Percentiles rank a stretch among this genome's conserved stretches.
phyloP scores from a whole-genome alignment of 2,888 invertebrate genomes.

The Arrhopalites spinosus region DNA sequence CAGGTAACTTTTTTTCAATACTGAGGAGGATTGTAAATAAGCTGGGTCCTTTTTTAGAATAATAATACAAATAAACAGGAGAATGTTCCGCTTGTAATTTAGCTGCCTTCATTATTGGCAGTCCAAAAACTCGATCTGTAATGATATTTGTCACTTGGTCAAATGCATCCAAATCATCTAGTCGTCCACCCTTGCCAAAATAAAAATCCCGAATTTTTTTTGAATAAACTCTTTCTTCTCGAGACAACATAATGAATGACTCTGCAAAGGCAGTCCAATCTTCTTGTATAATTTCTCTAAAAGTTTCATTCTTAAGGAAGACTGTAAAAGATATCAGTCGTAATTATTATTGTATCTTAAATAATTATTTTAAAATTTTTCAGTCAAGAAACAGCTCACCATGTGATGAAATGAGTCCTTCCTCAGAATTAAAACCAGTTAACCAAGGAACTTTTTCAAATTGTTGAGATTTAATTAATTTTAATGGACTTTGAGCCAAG shows the following conservation, averaged over 20 bases:
- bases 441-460: constrained; percentile 47
- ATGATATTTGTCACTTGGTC: background rate
- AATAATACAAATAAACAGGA: constrained; percentile 24
- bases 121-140: constrained; percentile 13
- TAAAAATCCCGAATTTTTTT: constrained; percentile 29
- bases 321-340: background rate
- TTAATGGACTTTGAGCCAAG: constrained; percentile 45
- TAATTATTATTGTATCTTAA: background rate
- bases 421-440: constrained; percentile 48
- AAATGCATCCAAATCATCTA: constrained; percentile 3
- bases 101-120: background rate
- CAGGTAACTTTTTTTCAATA: constrained; percentile 13
- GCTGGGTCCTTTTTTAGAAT: background rate
- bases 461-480: constrained; percentile 40
- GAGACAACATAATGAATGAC: background rate
- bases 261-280: constrained; percentile 27
- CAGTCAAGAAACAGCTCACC: constrained; percentile 18
- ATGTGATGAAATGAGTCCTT: constrained; percentile 42
- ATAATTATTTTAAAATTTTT: background rate
- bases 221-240: constrained; percentile 1
- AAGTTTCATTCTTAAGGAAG: constrained; percentile 15
- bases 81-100: background rate
- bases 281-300: background rate
- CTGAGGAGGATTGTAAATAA: background rate
- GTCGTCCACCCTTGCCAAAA: constrained; percentile 15